Conservation (phyloP, 2,797 vertebrate genomes). For the Parauchenoglanis punctatus region DNA sequence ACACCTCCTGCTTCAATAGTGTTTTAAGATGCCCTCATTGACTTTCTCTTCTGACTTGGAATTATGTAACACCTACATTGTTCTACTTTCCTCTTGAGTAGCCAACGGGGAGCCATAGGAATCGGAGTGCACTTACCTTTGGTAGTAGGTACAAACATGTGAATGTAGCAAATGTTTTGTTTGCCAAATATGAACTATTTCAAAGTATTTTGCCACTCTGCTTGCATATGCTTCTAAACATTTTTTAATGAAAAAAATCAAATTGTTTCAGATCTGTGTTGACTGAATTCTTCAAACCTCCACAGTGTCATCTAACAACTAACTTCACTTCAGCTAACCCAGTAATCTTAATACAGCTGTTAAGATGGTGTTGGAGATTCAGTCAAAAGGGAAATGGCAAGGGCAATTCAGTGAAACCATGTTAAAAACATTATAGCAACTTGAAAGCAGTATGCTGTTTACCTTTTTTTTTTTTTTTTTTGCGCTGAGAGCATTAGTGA, state of each 20-base stretch:
- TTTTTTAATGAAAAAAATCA: background rate
- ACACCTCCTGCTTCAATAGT: background rate
- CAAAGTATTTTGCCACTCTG: background rate
- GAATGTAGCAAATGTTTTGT: background rate
- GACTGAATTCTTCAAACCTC: background rate
- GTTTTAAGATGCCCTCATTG: background rate
- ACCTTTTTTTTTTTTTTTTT: background rate
- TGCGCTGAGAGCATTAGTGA: slow-evolving; percentile 45
- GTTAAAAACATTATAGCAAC: background rate
- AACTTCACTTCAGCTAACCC: background rate
- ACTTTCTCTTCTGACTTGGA: background rate
- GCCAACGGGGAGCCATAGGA: background rate
- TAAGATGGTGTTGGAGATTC: background rate
- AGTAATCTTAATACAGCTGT: background rate
- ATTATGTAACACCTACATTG: background rate
- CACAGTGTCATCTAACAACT: slow-evolving; percentile 7
- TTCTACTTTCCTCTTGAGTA: background rate
- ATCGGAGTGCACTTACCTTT: background rate
- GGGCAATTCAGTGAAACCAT: background rate
- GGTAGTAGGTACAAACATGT: background rate
- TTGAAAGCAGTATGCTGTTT: slow-evolving; percentile 8
- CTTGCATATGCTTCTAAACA: background rate
- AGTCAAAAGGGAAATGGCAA: background rate
- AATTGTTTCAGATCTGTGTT: background rate
- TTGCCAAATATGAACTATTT: background rate